These are phyloP conservation scores for Therioaphis trifolii DNA, from an alignment of 2,888 invertebrate species.

Conservation along the genomic window DNA sequence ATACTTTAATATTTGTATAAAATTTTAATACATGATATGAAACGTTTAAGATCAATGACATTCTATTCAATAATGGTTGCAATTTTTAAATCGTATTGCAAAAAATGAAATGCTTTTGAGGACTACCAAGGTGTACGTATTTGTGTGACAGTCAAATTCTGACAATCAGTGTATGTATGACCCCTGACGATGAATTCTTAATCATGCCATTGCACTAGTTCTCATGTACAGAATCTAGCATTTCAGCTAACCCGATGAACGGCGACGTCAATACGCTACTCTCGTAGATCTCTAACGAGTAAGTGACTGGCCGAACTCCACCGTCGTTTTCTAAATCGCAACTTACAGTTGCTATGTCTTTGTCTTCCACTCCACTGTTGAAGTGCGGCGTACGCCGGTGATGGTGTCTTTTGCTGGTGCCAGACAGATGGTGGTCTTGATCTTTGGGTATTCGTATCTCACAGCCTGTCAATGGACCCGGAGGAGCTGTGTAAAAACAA, in stretches of 20 bases:
- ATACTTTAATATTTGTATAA: too few species aligned
- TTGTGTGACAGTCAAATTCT: too few species aligned
- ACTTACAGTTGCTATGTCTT: conserved; percentile 5
- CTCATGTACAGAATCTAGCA: too few species aligned
- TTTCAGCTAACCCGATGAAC: background rate
- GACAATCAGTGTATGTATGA: too few species aligned
- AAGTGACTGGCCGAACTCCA: conserved; percentile 41
- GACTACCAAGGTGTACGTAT: too few species aligned
- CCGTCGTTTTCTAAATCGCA: conserved; percentile 46
- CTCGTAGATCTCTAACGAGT: conserved; percentile 45
- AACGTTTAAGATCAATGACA: too few species aligned
- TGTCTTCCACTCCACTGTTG: background rate
- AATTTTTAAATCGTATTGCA: too few species aligned
- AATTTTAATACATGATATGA: too few species aligned
- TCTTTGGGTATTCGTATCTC: conserved; percentile 30
- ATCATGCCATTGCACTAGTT: too few species aligned
- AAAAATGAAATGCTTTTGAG: too few species aligned
- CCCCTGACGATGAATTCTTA: too few species aligned
- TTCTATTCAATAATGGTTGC: too few species aligned
- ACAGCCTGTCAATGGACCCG: conserved; percentile 22
- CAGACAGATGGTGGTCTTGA: background rate
- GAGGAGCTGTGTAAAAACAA: conserved; percentile 23
- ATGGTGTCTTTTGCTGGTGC: background rate
- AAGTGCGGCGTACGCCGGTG: background rate
- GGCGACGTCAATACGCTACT: conserved; percentile 1